Evolutionary conservation across 37 sponge, comb jelly and placozoan species (phyloP).

Genomic region (Theonella swinhoei): DNA sequence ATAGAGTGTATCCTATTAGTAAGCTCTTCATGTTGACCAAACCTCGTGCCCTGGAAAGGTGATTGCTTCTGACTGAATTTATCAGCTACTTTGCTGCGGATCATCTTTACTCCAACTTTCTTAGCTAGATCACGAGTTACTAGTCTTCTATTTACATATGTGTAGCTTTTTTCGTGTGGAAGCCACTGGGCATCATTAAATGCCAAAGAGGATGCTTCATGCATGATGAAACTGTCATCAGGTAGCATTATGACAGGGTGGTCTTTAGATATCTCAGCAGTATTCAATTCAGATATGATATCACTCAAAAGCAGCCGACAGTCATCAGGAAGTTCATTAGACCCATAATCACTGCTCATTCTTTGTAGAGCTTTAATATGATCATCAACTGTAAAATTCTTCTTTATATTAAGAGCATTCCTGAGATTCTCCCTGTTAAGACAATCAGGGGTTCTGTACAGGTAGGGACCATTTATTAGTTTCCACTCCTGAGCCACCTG

Average conservation of each 20-base stretch:
- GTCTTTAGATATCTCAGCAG: conserved; percentile 19
- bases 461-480: conserved; percentile 39
- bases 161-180: background rate
- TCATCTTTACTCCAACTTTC: conserved; percentile 19
- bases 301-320: conserved; percentile 10
- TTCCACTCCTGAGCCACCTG: conserved; percentile 15
- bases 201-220: conserved; percentile 16
- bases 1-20: conserved; percentile 32
- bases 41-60: no score
- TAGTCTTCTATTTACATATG: conserved; percentile 7
- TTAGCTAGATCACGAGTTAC: conserved; percentile 35
- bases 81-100: conserved; percentile 21
- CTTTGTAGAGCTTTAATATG: conserved; percentile 32
- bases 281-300: conserved; percentile 11
- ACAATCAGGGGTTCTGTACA: conserved; percentile 35
- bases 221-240: conserved; percentile 30
- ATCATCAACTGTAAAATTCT: conserved; percentile 33
- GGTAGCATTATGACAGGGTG: conserved; percentile 29
- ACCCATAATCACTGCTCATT: conserved; percentile 35
- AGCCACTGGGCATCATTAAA: conserved; percentile 60
- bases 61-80: no score
- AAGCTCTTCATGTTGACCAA: conserved; percentile 47
- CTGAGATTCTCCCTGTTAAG: conserved; percentile 7
- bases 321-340: conserved; percentile 2
- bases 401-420: conserved; percentile 28